Evolutionary conservation across 2,797 vertebrate species (phyloP), one percentile per base, ranked within the genome.

Genomic region (Ibycter americanus): DNA sequence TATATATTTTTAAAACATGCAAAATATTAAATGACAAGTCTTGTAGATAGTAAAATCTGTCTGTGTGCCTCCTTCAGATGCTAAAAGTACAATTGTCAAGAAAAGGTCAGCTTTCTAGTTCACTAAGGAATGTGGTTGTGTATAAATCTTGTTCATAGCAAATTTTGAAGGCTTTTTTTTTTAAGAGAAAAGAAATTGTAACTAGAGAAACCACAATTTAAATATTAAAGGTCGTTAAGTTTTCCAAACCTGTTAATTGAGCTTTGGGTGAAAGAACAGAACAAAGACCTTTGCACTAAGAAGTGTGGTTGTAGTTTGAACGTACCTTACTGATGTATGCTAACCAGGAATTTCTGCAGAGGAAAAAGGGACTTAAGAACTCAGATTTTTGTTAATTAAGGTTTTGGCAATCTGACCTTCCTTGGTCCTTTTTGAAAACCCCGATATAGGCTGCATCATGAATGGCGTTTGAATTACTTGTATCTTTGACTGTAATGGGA

Each of bases 401-500:
- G 32, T 61, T 87, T 59, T 71, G 76, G 6, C 36, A 6, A 4
- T 32, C 7, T 62, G 65, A 42, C 26, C 47, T 85, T 85, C 27
- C 11, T 31, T 8, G n/a, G n/a, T 44, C 18, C 32, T 54, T 85
- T n/a, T 23, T 40, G 71, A 44, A 87, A 80, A 44, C 16, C 29
- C n/a, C 25, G 2, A 1, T 29, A 44, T 15, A 65, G n/a, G 51
- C 16, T 27, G n/a, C 8, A 4, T 51, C 29, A 3, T 1, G 4
- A 19, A 20, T 11, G 26, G 18, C 5, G 0, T 31, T 66, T 42
- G 67, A 51, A 21, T 79, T 58, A 25, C 5, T 52, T 8, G 0
- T 2, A 3, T 49, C 40, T 83, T 8, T 34, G 66, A 13, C 25
- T 34, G 0, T 1, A 1, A 0, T 2, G 10, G 20, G 77, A 20